A percentile compares a stretch with the other conserved stretches of the same genome.
Evolutionary conservation across 2,113 vertebrate genomes (phyloP).

Genomic region (Paralichthys olivaceus): DNA sequence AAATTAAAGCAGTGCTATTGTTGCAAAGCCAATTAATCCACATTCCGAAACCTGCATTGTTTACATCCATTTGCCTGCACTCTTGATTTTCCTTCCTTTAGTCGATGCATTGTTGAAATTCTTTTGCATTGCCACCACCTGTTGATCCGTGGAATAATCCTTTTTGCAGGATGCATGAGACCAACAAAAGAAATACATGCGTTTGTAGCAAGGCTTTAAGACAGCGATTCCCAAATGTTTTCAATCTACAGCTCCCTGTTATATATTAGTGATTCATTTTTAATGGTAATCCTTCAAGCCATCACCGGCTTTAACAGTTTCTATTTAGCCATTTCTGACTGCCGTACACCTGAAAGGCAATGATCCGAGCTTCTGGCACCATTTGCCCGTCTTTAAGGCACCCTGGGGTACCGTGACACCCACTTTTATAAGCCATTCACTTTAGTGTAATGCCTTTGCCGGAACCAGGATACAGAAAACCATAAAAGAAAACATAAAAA

Average conservation of each 20-base stretch:
- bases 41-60: not conserved
- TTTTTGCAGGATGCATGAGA: not conserved
- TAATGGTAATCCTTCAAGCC: not conserved
- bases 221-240: not conserved
- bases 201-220: not conserved
- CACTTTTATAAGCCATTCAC: conserved; percentile 1
- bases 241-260: not conserved
- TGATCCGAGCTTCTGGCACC: not conserved
- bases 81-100: not conserved
- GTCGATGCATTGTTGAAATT: not conserved
- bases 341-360: not conserved
- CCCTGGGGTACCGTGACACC: not conserved
- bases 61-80: not conserved
- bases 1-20: not conserved
- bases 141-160: conserved; percentile 6
- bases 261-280: not conserved
- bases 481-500: conserved; percentile 8
- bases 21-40: not conserved
- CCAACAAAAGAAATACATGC: not conserved
- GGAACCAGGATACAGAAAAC: not conserved
- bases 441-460: not conserved
- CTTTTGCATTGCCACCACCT: not conserved
- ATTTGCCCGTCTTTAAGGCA: not conserved
- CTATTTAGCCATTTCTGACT: not conserved
- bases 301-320: not conserved